A percentile compares a stretch with the other conserved stretches of the same genome.
Evolutionary conservation across 64 coral and sea anemone species (phyloP).

Genomic region (Montipora foliosa): DNA sequence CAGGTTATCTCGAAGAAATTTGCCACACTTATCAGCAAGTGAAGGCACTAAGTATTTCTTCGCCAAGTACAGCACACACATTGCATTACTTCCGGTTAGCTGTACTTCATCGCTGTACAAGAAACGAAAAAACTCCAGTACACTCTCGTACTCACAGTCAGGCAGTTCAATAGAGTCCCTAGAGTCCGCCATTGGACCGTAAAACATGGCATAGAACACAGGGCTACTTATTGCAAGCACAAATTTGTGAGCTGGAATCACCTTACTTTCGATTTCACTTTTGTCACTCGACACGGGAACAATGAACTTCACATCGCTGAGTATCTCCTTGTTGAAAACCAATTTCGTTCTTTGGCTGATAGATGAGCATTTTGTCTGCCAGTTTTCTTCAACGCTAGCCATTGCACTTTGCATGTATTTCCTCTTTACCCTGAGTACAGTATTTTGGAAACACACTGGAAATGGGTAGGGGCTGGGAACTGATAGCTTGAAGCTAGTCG

Average conservation of each 20-base stretch:
- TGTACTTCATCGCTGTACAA: conserved; percentile 18
- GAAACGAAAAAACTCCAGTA: conserved; percentile 26
- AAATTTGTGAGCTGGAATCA: conserved; percentile 42
- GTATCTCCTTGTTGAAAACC: conserved; percentile 14
- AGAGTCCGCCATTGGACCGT: conserved; percentile 17
- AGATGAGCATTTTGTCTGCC: not conserved
- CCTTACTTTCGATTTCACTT: not conserved
- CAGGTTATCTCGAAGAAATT: conserved; percentile 8
- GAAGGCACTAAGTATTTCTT: conserved; percentile 41
- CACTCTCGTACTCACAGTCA: conserved; percentile 45
- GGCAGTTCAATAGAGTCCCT: conserved; percentile 32
- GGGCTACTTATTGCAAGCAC: conserved; percentile 42
- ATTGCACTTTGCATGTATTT: not conserved
- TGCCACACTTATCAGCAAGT: not conserved
- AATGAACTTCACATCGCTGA: conserved; percentile 47
- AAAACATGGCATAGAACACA: conserved; percentile 52
- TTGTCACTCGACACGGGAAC: not conserved
- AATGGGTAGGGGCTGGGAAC: no score
- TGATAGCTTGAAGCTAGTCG: no score
- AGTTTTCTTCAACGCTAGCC: conserved; percentile 3
- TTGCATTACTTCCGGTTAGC: conserved; percentile 10
- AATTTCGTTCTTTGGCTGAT: conserved; percentile 12
- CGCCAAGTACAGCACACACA: conserved; percentile 37
- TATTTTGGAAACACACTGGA: no score
- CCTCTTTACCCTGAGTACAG: no score